Conservation (phyloP, 2,797 vertebrate genomes). For the Pogoniulus pusillus region DNA sequence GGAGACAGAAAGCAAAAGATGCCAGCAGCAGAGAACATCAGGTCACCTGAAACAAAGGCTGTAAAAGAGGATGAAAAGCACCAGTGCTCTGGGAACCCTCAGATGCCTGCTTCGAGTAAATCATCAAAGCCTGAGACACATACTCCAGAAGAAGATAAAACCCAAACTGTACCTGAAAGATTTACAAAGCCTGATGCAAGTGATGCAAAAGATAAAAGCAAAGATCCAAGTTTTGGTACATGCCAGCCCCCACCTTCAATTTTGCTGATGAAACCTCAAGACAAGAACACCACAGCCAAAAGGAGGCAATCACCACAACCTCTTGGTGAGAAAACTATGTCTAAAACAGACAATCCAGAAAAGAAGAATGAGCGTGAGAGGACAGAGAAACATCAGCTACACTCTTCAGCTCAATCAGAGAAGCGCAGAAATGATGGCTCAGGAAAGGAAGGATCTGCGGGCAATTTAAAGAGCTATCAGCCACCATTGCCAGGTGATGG, state of each 20-base stretch:
- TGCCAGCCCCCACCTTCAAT: not conserved
- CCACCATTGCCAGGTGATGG: not conserved
- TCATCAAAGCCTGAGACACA: conserved; percentile 1
- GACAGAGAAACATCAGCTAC: not conserved
- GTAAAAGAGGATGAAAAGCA: not conserved
- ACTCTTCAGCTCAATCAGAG: not conserved
- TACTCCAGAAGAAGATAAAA: not conserved
- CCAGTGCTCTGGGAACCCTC: not conserved
- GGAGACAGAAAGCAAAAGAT: not conserved
- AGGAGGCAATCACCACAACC: not conserved
- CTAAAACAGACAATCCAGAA: not conserved
- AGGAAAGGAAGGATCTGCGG: not conserved
- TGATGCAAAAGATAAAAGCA: not conserved
- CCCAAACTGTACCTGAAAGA: not conserved
- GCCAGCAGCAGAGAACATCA: not conserved
- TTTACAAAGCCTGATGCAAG: not conserved
- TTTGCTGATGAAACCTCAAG: not conserved
- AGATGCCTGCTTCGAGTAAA: not conserved
- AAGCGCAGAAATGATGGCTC: not conserved
- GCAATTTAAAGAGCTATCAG: not conserved
- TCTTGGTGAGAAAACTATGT: not conserved
- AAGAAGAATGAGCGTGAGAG: not conserved
- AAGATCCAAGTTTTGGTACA: not conserved
- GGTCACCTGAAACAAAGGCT: not conserved
- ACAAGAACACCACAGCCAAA: not conserved